phyloP scores from a whole-genome alignment of 2,888 invertebrate genomes.

The Dorcus parallelipipedus region DNA sequence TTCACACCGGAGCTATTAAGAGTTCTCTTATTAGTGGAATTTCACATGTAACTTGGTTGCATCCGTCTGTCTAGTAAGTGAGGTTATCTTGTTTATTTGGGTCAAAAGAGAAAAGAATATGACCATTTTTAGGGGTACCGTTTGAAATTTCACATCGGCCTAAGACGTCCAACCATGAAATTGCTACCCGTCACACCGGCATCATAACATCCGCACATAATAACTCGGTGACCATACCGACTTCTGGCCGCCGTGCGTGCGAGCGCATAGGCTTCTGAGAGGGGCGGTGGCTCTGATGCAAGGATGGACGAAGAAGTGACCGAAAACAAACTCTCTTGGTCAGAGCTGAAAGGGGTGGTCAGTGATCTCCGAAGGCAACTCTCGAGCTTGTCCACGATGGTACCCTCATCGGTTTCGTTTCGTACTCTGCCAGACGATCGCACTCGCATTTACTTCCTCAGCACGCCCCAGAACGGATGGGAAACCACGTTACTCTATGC shows the following conservation, averaged over 20 bases:
- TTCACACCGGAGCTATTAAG: no score
- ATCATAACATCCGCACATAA: not conserved
- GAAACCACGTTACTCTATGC: slow-evolving; percentile 86
- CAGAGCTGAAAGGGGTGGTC: slow-evolving; percentile 75
- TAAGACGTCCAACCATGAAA: not conserved
- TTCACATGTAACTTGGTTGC: slow-evolving; percentile 8
- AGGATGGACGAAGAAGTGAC: slow-evolving; percentile 11
- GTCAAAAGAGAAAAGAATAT: slow-evolving; percentile 7
- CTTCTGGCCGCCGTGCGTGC: not conserved
- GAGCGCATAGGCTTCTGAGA: not conserved
- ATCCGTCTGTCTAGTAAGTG: slow-evolving; percentile 6
- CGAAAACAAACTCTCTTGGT: slow-evolving; percentile 60
- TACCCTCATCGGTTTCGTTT: slow-evolving; percentile 80
- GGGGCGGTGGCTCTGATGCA: not conserved
- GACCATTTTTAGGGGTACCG: slow-evolving; percentile 6
- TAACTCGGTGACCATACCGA: not conserved
- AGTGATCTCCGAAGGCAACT: slow-evolving; percentile 76
- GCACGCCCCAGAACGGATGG: slow-evolving; percentile 83
- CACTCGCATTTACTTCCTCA: slow-evolving; percentile 84
- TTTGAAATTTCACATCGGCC: slow-evolving; percentile 7
- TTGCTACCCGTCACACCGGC: not conserved
- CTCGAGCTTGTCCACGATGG: slow-evolving; percentile 74
- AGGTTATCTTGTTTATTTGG: slow-evolving; percentile 17
- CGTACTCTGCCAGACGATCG: slow-evolving; percentile 74
- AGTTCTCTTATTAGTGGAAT: slow-evolving; percentile 7